A percentile compares a stretch with the other conserved stretches of the same genome.
phyloP scores from a whole-genome alignment of 2,888 invertebrate genomes.

The Anaspis maculata region DNA sequence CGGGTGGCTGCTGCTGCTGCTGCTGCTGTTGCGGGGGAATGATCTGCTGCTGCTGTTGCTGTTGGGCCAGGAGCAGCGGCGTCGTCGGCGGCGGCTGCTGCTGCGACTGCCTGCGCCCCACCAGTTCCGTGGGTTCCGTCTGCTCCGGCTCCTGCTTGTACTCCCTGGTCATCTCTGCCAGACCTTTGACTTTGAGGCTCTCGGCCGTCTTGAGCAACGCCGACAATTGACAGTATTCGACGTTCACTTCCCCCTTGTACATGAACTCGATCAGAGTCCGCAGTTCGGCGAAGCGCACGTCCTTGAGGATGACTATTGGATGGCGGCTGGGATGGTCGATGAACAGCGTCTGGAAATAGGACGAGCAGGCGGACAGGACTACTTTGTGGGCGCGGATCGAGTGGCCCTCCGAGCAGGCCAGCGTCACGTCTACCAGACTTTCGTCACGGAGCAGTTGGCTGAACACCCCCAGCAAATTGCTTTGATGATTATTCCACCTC shows the following conservation, averaged over 20 bases:
- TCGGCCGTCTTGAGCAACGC: slow-evolving; percentile 87
- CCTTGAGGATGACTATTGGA: slow-evolving; percentile 90
- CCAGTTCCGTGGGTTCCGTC: slow-evolving; percentile 40
- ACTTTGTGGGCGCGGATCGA: slow-evolving; percentile 84
- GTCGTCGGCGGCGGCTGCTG: slow-evolving; percentile 16
- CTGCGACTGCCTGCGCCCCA: slow-evolving; percentile 26
- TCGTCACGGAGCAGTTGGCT: slow-evolving; percentile 93
- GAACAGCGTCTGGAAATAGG: slow-evolving; percentile 90
- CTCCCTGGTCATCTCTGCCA: slow-evolving; percentile 77
- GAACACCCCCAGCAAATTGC: slow-evolving; percentile 95
- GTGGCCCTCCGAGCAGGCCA: slow-evolving; percentile 93
- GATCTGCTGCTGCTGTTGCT: slow-evolving; percentile 19
- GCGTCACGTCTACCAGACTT: slow-evolving; percentile 92
- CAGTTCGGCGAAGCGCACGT: slow-evolving; percentile 85
- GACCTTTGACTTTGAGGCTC: slow-evolving; percentile 86
- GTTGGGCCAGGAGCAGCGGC: slow-evolving; percentile 34
- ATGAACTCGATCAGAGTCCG: slow-evolving; percentile 91
- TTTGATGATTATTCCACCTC: slow-evolving; percentile 99
- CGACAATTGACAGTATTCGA: slow-evolving; percentile 87
- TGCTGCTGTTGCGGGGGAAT: slow-evolving; percentile 14
- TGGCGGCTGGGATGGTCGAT: slow-evolving; percentile 83
- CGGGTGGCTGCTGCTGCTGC: slow-evolving; percentile 14
- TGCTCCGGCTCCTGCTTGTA: slow-evolving; percentile 40
- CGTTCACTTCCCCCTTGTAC: slow-evolving; percentile 94
- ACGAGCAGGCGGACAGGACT: slow-evolving; percentile 91